These are phyloP conservation scores for Bos taurus DNA, from an alignment of 2,113 vertebrate genomes.

Conservation along the genomic window ARS-UCD2.0 NC_037351.1:5708501-5709000, in stretches of 20 bases:
- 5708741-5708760: too few relatives aligned
- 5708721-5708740: too few relatives aligned
- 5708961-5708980: neutral
- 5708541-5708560: neutral
- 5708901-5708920: fast-evolving
- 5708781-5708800: neutral
- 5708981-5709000: neutral
- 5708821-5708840: neutral
- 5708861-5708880: neutral
- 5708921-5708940: neutral
- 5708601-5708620: neutral
- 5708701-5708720: too few relatives aligned
- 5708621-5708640: neutral
- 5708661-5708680: neutral
- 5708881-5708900: fast-evolving
- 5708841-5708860: neutral
- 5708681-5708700: too few relatives aligned
- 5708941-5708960: neutral
- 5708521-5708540: neutral
- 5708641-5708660: neutral
- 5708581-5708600: neutral
- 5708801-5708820: neutral
- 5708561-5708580: neutral
- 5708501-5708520: neutral
- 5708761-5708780: too few relatives aligned